These are phyloP conservation scores for Myotis lucifugus DNA, from an alignment of 2,113 vertebrate genomes.

Conservation along the genomic window DNA sequence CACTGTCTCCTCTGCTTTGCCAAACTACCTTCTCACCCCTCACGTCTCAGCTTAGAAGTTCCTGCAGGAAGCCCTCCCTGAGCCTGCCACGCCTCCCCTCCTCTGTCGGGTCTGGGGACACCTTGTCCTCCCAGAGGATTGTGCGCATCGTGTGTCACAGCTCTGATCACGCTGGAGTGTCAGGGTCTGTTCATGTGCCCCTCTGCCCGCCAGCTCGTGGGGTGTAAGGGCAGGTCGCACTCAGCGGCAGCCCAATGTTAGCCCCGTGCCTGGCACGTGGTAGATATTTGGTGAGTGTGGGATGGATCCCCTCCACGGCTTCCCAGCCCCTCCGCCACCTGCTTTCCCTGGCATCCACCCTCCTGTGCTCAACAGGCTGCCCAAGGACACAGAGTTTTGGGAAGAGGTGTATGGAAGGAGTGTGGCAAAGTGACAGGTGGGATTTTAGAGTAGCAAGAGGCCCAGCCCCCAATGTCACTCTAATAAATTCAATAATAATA, in stretches of 20 bases:
- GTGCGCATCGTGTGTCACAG: rapidly evolving
- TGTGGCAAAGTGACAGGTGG: not conserved
- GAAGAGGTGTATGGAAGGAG: not conserved
- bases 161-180: not conserved
- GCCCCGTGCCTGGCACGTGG: not conserved
- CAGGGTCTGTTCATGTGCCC: not conserved
- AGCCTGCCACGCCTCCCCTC: not conserved
- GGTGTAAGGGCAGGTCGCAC: not conserved
- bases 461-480: not conserved
- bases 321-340: no score
- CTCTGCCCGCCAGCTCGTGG: not conserved
- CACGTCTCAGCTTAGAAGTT: not conserved
- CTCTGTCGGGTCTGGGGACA: not conserved
- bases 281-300: not conserved
- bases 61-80: not conserved
- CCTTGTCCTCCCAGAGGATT: not conserved
- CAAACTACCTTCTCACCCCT: not conserved
- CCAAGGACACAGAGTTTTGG: not conserved
- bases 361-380: not conserved
- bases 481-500: not conserved
- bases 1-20: not conserved
- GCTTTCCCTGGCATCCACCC: rapidly evolving
- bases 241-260: no score
- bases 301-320: not conserved
- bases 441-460: not conserved